A percentile compares a stretch with the other conserved stretches of the same genome.
Conservation (phyloP, 2,797 vertebrate species). For the Sebastes kiyomatsui region DNA sequence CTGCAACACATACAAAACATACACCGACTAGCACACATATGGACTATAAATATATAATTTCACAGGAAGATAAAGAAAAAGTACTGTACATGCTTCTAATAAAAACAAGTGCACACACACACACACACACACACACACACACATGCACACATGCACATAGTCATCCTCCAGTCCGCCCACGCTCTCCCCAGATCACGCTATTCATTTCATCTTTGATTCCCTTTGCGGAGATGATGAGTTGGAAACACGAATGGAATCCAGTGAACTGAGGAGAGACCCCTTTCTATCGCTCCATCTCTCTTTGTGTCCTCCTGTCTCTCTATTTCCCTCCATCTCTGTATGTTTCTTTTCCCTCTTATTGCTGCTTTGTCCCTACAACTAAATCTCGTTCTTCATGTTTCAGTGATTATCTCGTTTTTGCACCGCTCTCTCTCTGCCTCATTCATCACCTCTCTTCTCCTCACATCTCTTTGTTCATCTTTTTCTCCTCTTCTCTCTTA, state of each 20-base stretch:
- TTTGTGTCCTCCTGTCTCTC: conserved; percentile 27
- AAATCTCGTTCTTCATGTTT: conserved; percentile 29
- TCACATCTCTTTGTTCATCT: neutral
- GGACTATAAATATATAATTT: neutral
- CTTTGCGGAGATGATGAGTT: conserved; percentile 72
- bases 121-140: neutral
- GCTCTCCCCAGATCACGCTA: conserved; percentile 52
- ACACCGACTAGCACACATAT: neutral
- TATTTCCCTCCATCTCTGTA: conserved; percentile 5
- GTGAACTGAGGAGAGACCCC: conserved; percentile 55
- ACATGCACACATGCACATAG: conserved; percentile 8
- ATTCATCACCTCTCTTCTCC: conserved; percentile 2
- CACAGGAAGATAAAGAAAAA: neutral
- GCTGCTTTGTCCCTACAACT: neutral
- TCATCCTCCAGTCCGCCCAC: conserved; percentile 52
- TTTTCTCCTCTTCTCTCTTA: neutral
- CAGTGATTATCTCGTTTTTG: conserved; percentile 39
- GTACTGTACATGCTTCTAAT: neutral
- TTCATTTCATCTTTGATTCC: conserved; percentile 78
- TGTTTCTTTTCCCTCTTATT: neutral
- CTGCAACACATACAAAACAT: neutral
- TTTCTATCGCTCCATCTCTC: conserved; percentile 52
- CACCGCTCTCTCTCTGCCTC: conserved; percentile 8
- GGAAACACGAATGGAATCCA: conserved; percentile 70
- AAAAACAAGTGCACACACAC: neutral